Conservation (phyloP, 2,797 vertebrate species). For the Phaenicophaeus curvirostris region DNA sequence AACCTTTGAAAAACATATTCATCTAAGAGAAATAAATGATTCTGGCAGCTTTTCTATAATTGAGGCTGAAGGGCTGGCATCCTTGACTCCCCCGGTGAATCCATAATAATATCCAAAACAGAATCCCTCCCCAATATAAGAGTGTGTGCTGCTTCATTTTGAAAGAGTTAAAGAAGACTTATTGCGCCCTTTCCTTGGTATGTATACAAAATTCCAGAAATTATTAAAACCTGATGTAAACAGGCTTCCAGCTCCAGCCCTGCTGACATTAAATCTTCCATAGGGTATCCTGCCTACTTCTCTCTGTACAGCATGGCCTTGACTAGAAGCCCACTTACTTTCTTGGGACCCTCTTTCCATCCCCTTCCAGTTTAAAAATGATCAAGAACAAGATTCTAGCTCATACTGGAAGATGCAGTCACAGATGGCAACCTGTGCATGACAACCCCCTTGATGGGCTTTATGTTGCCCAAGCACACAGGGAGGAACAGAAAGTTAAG, state of each 20-base stretch:
- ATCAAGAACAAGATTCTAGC: not conserved
- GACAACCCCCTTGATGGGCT: not conserved
- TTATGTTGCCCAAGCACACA: not conserved
- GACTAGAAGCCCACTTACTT: not conserved
- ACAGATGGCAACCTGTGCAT: not conserved
- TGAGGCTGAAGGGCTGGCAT: not conserved
- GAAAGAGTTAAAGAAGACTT: not conserved
- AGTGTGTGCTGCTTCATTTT: not conserved
- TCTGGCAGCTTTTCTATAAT: not conserved
- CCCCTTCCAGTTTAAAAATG: not conserved
- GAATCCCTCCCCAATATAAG: not conserved
- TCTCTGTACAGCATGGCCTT: not conserved
- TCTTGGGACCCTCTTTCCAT: not conserved
- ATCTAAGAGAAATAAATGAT: not conserved
- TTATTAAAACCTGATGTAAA: not conserved
- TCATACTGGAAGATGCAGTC: not conserved
- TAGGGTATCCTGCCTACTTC: not conserved
- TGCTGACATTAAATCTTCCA: not conserved
- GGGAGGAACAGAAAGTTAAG: not conserved
- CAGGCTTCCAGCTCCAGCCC: not conserved
- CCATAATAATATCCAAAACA: not conserved
- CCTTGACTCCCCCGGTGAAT: not conserved
- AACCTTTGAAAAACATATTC: not conserved
- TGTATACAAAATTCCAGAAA: not conserved
- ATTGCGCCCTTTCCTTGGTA: not conserved